These are phyloP conservation scores for Micoletzkya japonica DNA, from an alignment of 2,888 invertebrate genomes.

Conservation along the genomic window DNA sequence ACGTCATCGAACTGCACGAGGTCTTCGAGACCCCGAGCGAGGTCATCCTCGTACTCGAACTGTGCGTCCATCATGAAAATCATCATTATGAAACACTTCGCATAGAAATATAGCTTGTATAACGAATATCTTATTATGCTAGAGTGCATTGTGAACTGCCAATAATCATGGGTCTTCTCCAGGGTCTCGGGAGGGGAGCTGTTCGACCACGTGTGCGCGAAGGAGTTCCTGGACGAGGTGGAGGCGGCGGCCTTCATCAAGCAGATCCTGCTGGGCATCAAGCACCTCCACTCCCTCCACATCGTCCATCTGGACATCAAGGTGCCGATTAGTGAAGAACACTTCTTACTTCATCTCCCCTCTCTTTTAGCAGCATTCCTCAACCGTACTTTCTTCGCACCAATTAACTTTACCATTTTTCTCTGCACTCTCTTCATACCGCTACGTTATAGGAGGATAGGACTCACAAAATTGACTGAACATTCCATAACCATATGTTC, in stretches of 20 bases:
- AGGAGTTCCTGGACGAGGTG: constrained; percentile 69
- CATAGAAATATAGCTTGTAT: no score
- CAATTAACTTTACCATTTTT: not conserved
- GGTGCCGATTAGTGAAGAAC: constrained; percentile 63
- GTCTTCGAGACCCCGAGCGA: constrained; percentile 72
- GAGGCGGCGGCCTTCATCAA: constrained; percentile 72
- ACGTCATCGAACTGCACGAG: constrained; percentile 72
- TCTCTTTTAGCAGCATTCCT: not conserved
- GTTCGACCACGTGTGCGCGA: constrained; percentile 71
- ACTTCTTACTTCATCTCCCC: no score
- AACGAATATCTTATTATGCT: no score
- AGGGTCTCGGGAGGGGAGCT: constrained; percentile 74
- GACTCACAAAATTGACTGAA: not conserved
- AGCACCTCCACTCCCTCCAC: constrained; percentile 72
- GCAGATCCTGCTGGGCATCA: constrained; percentile 73
- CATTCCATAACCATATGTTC: not conserved
- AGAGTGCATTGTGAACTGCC: not conserved
- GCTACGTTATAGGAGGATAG: not conserved
- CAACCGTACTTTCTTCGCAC: not conserved
- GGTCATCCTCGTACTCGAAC: constrained; percentile 72
- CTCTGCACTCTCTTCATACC: not conserved
- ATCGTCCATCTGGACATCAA: constrained; percentile 75
- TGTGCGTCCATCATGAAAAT: constrained; percentile 66
- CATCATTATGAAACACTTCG: not conserved
- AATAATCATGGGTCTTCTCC: constrained; percentile 38